A percentile compares a stretch with the other conserved stretches of the same genome.
These are phyloP conservation scores for Atherinomorus stipes DNA, from an alignment of 2,113 vertebrate genomes.

Conservation along the genomic window DNA sequence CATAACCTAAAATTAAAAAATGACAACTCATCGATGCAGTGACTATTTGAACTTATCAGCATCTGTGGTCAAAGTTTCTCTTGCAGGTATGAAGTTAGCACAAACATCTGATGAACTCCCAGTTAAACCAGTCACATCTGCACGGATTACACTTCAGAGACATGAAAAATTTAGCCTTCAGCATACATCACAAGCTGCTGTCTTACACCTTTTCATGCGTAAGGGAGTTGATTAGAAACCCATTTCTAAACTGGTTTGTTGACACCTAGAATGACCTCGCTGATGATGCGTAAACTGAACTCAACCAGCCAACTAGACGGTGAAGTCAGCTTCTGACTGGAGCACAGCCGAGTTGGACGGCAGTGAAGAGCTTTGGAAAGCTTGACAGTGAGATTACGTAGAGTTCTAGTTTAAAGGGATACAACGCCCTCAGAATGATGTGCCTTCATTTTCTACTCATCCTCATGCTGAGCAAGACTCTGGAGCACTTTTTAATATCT, in stretches of 20 bases:
- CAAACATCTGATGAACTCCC: not conserved
- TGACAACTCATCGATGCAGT: slow-evolving; percentile 2
- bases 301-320: not conserved
- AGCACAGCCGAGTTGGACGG: slow-evolving; percentile 12
- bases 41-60: not conserved
- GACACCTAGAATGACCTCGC: not conserved
- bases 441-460: too few species aligned
- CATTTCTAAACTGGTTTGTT: slow-evolving; percentile 18
- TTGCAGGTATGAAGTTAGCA: too few species aligned
- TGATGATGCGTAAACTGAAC: slow-evolving; percentile 4
- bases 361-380: slow-evolving; percentile 9
- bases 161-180: too few species aligned
- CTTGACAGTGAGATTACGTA: not conserved
- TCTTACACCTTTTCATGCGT: not conserved
- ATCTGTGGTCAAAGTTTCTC: not conserved
- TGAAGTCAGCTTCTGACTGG: not conserved
- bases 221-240: too few species aligned
- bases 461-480: too few species aligned
- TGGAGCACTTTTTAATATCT: too few species aligned
- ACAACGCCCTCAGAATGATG: too few species aligned
- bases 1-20: slow-evolving; percentile 10
- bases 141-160: slow-evolving; percentile 1
- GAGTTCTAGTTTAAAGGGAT: not conserved
- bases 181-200: too few species aligned
- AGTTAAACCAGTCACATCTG: not conserved